Base-by-base conservation (phyloP, 2,888 invertebrate genomes). In the Agrotis clavis region DNA sequence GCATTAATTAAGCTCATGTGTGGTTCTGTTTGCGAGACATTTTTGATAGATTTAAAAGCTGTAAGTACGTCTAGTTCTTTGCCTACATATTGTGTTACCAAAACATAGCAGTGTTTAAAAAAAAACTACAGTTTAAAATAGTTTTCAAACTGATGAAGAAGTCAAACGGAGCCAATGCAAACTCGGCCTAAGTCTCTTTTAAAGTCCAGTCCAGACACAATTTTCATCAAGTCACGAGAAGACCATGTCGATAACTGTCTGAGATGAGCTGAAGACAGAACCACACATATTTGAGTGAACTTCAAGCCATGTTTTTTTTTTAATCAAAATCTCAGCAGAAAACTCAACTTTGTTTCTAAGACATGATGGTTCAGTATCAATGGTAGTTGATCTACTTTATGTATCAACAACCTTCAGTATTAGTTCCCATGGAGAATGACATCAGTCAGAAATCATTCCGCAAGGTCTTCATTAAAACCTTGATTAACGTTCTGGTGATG, bases 1-100 rank as follows among this genome's bases (percentile, higher is more conserved):
- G 81, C 62, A 81, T 83, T 72, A 62, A 71, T 68, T 56, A 74
- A 45, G 13, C 7, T 0, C n/a, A 41, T 54, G 50, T 67, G 51
- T 67, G 51, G 62, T 30, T 50, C 76, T 53, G 9, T 51, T 51
- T 61, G 16, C 41, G 9, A n/a, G 47, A 71, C 13, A 56, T 25
- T 77, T 57, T 18, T 5, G 18, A 71, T 21, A 45, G 3, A 72
- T 57, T 21, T 35, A 21, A 11, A 50, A 21, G 18, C 18, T 18
- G 21, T 57, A 56, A 4, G 11, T 30, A 50, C 19, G 5, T 41
- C 5, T 50, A 19, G 18, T 6, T 67, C 2, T 35, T 41, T 21
- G 11, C 1, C 35, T 21, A n/a, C 13, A 35, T 50, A n/a, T n/a
- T n/a, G 1, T 16, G 21, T 21, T 13, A 1, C 5, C 4, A 64